Evolutionary conservation across 2,888 invertebrate genomes (phyloP).

Genomic region (Pterobdella sp.): DNA sequence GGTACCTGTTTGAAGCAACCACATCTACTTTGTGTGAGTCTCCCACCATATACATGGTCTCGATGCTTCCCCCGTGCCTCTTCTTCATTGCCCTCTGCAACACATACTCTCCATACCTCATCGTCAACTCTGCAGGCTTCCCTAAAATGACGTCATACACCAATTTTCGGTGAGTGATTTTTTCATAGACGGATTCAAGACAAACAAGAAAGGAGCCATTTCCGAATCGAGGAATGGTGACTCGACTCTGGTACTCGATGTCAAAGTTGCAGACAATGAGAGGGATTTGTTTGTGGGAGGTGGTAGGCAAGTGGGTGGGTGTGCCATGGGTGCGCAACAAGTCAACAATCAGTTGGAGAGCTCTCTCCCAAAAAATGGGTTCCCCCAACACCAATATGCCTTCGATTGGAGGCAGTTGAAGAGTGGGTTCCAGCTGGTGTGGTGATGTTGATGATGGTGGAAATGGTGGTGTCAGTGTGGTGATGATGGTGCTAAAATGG

Average conservation of each 20-base stretch:
- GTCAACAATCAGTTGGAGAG: constrained; percentile 50
- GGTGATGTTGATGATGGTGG: too few species aligned
- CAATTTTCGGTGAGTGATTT: constrained; percentile 47
- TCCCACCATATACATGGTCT: constrained; percentile 49
- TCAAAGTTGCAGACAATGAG: constrained; percentile 52
- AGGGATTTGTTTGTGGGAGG: constrained; percentile 44
- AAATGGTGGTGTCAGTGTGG: too few species aligned
- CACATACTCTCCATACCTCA: constrained; percentile 49
- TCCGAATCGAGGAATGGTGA: constrained; percentile 50
- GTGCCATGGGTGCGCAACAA: constrained; percentile 48
- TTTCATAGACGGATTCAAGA: constrained; percentile 49
- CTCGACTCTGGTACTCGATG: constrained; percentile 50
- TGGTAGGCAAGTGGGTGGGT: constrained; percentile 42
- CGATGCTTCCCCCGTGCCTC: constrained; percentile 44
- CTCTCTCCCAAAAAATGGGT: constrained; percentile 49
- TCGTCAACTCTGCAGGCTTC: constrained; percentile 50
- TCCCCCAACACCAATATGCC: constrained; percentile 50
- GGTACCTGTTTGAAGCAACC: constrained; percentile 49
- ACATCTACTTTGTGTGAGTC: constrained; percentile 51
- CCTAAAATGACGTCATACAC: constrained; percentile 48
- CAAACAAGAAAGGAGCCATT: constrained; percentile 51
- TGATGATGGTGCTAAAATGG: too few species aligned
- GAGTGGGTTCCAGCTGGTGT: neutral
- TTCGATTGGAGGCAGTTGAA: constrained; percentile 32
- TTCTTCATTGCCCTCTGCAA: constrained; percentile 43